Percentiles rank a stretch among this genome's conserved stretches.
Conservation (phyloP, 2,797 vertebrate genomes). For the Taeniopygia guttata region DNA sequence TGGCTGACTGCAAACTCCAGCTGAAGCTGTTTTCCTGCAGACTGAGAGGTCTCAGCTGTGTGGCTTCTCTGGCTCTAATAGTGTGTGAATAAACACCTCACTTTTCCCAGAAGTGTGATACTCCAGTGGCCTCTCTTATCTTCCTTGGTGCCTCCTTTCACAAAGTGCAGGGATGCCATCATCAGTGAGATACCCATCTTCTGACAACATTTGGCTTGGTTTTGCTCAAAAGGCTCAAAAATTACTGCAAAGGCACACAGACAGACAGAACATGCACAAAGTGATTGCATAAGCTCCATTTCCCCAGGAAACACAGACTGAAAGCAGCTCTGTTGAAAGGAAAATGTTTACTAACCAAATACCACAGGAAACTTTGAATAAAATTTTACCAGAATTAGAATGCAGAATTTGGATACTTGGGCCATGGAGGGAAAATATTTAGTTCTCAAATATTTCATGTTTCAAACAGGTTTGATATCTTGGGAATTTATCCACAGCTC, state of each 20-base stretch:
- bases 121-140: neutral
- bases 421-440: neutral
- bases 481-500: neutral
- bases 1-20: slow-evolving; percentile 2
- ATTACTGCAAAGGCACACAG: neutral
- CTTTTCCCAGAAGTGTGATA: neutral
- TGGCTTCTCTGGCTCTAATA: neutral
- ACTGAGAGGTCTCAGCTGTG: slow-evolving; percentile 31
- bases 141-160: neutral
- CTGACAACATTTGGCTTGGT: neutral
- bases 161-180: neutral
- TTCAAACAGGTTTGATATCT: neutral
- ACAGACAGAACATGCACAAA: neutral
- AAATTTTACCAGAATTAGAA: slow-evolving; percentile 1
- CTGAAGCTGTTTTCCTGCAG: slow-evolving; percentile 33
- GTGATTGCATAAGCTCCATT: slow-evolving; percentile 26
- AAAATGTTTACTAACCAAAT: slow-evolving; percentile 22
- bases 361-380: slow-evolving; percentile 39
- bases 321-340: slow-evolving; percentile 26
- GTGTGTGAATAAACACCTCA: neutral
- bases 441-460: neutral
- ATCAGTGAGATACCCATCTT: neutral
- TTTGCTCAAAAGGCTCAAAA: neutral
- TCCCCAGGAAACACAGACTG: slow-evolving; percentile 50
- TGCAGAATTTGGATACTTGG: neutral